Percentiles rank a stretch among this genome's conserved stretches.
Evolutionary conservation across 2,888 invertebrate species (phyloP).

Genomic region (Endomychus coccineus): DNA sequence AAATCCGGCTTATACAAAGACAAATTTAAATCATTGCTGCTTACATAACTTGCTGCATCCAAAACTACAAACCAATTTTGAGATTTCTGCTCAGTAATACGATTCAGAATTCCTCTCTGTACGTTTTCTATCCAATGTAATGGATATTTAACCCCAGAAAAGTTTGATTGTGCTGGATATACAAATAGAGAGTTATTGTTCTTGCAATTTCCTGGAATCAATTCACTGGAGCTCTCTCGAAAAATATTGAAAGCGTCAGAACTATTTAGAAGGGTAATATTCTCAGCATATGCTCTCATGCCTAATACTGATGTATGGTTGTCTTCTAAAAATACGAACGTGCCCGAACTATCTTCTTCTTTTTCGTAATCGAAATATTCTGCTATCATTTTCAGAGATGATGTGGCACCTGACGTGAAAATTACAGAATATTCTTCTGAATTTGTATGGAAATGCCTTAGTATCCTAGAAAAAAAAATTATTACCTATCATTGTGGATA

Average conservation of each 20-base stretch:
- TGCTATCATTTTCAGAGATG: conserved; percentile 72
- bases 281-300: conserved; percentile 67
- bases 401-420: conserved; percentile 93
- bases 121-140: conserved; percentile 60
- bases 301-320: conserved; percentile 96
- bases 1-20: conserved; percentile 72
- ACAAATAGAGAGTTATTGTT: conserved; percentile 59
- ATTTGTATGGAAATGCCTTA: conserved; percentile 78
- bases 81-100: conserved; percentile 37
- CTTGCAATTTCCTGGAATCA: background rate
- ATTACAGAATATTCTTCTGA: conserved; percentile 76
- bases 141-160: conserved; percentile 87
- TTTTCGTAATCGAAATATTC: conserved; percentile 66
- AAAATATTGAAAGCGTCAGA: conserved; percentile 5
- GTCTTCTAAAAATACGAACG: conserved; percentile 76
- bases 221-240: background rate
- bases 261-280: conserved; percentile 47
- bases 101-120: conserved; percentile 52
- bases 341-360: conserved; percentile 44
- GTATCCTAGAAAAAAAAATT: conserved; percentile 50
- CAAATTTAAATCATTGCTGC: conserved; percentile 73
- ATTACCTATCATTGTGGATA: no score
- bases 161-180: conserved; percentile 92
- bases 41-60: conserved; percentile 79
- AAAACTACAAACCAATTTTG: conserved; percentile 65